These are phyloP conservation scores for Neofelis nebulosa DNA, from an alignment of 2,113 vertebrate genomes.

Conservation along the genomic window DNA sequence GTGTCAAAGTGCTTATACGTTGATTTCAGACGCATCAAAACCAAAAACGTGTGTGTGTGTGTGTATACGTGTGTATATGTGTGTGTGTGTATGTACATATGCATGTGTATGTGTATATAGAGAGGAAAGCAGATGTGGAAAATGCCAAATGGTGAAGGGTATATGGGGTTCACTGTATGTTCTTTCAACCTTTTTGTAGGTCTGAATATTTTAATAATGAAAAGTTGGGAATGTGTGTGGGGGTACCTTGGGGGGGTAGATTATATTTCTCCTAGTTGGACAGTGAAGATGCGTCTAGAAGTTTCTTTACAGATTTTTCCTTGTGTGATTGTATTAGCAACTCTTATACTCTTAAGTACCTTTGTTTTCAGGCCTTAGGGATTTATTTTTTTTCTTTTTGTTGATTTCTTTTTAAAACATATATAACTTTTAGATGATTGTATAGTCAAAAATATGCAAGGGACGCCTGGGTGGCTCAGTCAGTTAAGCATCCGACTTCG, in stretches of 20 bases:
- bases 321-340: neutral
- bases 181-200: neutral
- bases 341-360: neutral
- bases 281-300: neutral
- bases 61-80: rapidly evolving
- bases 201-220: neutral
- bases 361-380: conserved; percentile 28
- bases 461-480: too few relatives aligned
- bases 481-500: too few relatives aligned
- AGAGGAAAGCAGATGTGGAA: neutral
- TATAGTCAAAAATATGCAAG: neutral
- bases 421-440: neutral
- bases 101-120: neutral
- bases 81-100: neutral
- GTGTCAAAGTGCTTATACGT: neutral
- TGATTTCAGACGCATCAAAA: neutral
- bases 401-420: neutral
- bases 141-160: neutral
- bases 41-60: neutral
- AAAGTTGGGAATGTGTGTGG: neutral
- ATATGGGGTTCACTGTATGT: neutral
- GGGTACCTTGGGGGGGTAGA: rapidly evolving
- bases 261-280: neutral
- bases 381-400: neutral
- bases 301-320: neutral